Evolutionary conservation across 2,888 invertebrate genomes (phyloP).

Genomic region (Glaucopsyche alexis): DNA sequence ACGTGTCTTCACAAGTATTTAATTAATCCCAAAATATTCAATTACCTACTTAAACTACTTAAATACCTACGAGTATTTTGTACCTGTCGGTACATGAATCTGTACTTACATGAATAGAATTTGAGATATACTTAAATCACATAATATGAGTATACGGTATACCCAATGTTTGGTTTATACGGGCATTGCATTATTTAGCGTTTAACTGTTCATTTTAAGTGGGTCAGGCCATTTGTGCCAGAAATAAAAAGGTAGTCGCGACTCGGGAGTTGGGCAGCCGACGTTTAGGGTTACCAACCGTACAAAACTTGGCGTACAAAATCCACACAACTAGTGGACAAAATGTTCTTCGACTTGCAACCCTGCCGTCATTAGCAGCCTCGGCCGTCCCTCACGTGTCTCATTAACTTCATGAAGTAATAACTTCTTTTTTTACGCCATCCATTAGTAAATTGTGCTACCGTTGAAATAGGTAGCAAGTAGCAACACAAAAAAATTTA

Average conservation of each 20-base stretch:
- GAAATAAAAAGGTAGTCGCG: constrained; percentile 23
- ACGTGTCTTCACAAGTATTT: too few relatives aligned
- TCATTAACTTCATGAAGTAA: constrained; percentile 34
- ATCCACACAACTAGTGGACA: background rate
- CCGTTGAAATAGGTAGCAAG: background rate
- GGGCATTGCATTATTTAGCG: constrained; percentile 20
- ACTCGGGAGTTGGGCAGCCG: constrained; percentile 15
- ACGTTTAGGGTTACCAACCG: background rate
- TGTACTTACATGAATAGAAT: background rate
- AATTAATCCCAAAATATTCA: too few relatives aligned
- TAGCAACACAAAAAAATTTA: background rate
- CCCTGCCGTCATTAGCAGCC: constrained; percentile 13
- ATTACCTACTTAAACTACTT: too few relatives aligned
- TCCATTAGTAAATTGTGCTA: constrained; percentile 35
- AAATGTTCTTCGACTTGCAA: background rate
- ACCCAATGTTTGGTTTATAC: constrained; percentile 7
- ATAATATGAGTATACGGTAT: too few relatives aligned
- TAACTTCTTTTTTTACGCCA: constrained; percentile 34
- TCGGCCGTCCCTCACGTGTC: constrained; percentile 33
- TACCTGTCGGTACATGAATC: background rate
- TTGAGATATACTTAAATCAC: too few relatives aligned
- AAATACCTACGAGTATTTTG: background rate
- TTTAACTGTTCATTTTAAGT: constrained; percentile 24
- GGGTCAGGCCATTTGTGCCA: constrained; percentile 25
- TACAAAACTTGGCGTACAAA: background rate